These are phyloP conservation scores for Nymphalis polychloros DNA, from an alignment of 2,888 invertebrate species.

Conservation along the genomic window DNA sequence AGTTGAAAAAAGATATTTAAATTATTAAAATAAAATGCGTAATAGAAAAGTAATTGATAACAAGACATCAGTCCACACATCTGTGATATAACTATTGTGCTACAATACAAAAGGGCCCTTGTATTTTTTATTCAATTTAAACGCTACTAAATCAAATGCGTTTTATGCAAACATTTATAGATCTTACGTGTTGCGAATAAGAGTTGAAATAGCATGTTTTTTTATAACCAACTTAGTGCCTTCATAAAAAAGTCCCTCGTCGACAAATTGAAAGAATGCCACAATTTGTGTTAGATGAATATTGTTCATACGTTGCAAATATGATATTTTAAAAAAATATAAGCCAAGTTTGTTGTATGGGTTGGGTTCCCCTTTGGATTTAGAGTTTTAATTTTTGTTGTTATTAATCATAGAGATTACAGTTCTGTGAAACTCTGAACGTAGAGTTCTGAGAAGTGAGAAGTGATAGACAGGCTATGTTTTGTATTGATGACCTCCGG, in stretches of 20 bases:
- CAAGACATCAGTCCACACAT: constrained; percentile 31
- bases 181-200: constrained; percentile 17
- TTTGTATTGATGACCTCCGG: too few species aligned
- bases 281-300: constrained; percentile 4
- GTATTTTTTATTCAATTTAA: constrained; percentile 28
- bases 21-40: not conserved
- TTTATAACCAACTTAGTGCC: constrained; percentile 14
- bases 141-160: constrained; percentile 25
- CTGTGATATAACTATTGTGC: constrained; percentile 29
- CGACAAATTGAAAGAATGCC: not conserved
- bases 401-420: not conserved
- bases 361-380: too few species aligned
- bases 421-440: not conserved
- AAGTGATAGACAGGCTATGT: too few species aligned
- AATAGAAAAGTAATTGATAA: constrained; percentile 26
- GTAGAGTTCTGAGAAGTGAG: too few species aligned
- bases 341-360: too few species aligned
- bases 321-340: constrained; percentile 7
- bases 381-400: too few species aligned
- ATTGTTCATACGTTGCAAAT: constrained; percentile 12
- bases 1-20: not conserved
- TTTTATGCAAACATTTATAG: constrained; percentile 11
- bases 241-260: constrained; percentile 13
- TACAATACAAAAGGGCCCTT: constrained; percentile 29
- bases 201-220: constrained; percentile 1